Conservation (phyloP, 2,797 vertebrate species). For the Bucorvus abyssinicus region DNA sequence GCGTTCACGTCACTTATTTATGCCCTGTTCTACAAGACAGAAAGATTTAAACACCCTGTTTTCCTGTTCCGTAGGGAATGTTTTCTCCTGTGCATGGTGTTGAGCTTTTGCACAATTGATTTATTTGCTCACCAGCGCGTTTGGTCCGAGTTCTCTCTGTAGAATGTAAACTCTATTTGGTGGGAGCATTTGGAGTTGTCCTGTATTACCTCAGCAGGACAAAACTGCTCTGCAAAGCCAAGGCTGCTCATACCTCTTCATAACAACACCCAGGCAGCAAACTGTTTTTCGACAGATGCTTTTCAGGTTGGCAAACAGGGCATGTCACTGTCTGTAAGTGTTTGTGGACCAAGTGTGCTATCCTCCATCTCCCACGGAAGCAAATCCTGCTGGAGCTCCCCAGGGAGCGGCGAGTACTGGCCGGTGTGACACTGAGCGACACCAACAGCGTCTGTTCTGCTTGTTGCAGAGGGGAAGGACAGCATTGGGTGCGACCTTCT, state of each 20-base stretch:
- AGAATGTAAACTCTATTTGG: neutral
- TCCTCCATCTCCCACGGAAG: neutral
- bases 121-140: neutral
- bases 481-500: constrained; percentile 89
- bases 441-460: neutral
- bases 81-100: neutral
- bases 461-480: constrained; percentile 87
- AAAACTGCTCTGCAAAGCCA: neutral
- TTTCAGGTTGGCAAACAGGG: neutral
- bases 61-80: neutral
- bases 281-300: neutral
- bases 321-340: neutral
- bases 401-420: too few species aligned
- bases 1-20: neutral
- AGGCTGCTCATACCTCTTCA: neutral
- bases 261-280: neutral
- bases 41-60: neutral
- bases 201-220: neutral
- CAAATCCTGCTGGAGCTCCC: neutral
- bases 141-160: neutral
- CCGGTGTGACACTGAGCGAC: neutral
- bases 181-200: neutral
- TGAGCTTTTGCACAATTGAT: neutral
- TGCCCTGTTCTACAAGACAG: neutral
- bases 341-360: neutral